Evolutionary conservation across 1,140 invertebrate species (phyloP).

Genomic region (Hormaphis cornu): DNA sequence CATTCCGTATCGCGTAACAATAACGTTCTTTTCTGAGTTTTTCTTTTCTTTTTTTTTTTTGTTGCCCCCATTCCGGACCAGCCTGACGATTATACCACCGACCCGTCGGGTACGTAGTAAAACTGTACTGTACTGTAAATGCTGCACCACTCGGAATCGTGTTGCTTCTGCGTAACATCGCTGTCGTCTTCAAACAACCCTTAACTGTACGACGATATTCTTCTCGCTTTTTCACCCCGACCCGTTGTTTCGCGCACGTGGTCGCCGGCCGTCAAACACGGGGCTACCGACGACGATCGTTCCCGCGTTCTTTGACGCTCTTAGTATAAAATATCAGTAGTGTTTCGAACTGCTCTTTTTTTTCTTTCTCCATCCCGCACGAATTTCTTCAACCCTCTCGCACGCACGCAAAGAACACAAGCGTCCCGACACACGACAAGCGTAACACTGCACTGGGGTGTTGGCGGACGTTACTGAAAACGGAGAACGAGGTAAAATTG

Average conservation of each 20-base stretch:
- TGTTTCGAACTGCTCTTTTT: not conserved
- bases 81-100: not conserved
- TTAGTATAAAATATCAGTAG: not conserved
- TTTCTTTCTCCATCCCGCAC: not conserved
- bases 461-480: no score
- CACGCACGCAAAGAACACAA: no score
- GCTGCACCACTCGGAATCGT: no score
- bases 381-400: slow-evolving; percentile 16
- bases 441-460: no score
- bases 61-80: not conserved
- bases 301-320: not conserved
- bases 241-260: not conserved
- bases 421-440: not conserved
- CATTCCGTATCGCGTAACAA: slow-evolving; percentile 13
- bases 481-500: no score
- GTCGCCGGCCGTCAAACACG: slow-evolving; percentile 8
- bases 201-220: not conserved
- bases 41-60: no score
- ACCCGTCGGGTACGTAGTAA: not conserved
- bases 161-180: no score
- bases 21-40: not conserved
- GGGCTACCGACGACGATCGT: slow-evolving; percentile 6
- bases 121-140: no score
- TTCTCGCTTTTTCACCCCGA: not conserved
- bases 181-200: no score